Evolutionary conservation across 2,113 vertebrate species (phyloP).

Genomic region (Amphilophus citrinellus): DNA sequence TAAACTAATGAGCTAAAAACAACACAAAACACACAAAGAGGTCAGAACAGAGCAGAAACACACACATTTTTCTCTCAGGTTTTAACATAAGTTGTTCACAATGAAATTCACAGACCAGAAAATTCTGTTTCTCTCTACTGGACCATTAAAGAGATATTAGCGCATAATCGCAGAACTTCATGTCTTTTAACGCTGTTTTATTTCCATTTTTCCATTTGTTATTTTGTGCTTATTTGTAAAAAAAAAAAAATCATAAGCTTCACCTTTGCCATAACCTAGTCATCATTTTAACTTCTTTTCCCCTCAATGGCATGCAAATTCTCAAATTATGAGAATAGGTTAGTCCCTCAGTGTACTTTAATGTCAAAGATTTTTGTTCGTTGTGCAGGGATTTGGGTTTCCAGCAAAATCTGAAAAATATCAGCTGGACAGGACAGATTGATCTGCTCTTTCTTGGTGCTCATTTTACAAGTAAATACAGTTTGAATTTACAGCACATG

Average conservation of each 20-base stretch:
- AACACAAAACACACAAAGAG: conserved; percentile 4
- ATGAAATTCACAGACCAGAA: background rate
- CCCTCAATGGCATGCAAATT: too few relatives aligned
- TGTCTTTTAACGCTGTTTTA: background rate
- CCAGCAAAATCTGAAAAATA: too few relatives aligned
- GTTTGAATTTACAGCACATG: too few relatives aligned
- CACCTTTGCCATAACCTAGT: too few relatives aligned
- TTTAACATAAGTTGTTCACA: conserved; percentile 28
- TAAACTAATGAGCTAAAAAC: background rate
- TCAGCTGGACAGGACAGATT: too few relatives aligned
- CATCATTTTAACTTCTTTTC: too few relatives aligned
- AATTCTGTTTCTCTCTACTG: background rate
- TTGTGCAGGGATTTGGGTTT: background rate
- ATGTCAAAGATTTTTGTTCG: too few relatives aligned
- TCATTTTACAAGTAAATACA: too few relatives aligned
- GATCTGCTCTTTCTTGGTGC: too few relatives aligned
- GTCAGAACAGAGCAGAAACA: background rate
- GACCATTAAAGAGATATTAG: background rate
- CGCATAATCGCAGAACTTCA: background rate
- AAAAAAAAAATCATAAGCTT: too few relatives aligned
- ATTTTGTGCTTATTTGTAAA: background rate
- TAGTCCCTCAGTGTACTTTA: background rate
- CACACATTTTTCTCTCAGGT: conserved; percentile 17
- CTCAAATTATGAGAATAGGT: too few relatives aligned
- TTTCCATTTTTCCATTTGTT: background rate